A percentile compares a stretch with the other conserved stretches of the same genome.
phyloP scores from a whole-genome alignment of 1,140 invertebrate genomes.

The Catajapyx aquilonaris region DNA sequence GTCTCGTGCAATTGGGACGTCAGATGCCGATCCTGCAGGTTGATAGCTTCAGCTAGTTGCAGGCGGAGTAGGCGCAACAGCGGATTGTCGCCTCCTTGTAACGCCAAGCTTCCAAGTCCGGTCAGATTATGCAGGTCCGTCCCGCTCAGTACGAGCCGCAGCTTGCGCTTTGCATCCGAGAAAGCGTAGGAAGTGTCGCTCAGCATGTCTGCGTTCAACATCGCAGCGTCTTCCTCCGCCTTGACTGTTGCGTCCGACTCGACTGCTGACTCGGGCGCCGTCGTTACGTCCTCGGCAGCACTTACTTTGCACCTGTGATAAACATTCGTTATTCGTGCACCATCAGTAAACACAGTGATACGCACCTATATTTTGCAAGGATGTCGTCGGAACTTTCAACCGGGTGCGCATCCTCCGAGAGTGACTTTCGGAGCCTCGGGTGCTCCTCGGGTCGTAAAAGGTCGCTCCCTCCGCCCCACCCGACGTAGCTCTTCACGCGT shows the following conservation, averaged over 20 bases:
- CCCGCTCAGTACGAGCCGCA: conserved; percentile 73
- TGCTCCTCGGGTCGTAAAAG: too few relatives aligned
- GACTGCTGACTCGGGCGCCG: conserved; percentile 14
- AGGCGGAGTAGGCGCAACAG: conserved; percentile 48
- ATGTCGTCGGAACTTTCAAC: conserved; percentile 75
- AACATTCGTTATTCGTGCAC: too few relatives aligned
- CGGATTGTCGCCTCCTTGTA: conserved; percentile 32
- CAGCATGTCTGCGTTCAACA: conserved; percentile 33
- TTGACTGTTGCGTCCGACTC: conserved; percentile 8
- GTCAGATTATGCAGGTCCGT: conserved; percentile 36
- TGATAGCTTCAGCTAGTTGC: conserved; percentile 71
- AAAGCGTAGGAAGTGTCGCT: conserved; percentile 44
- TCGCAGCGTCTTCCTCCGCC: conserved; percentile 24
- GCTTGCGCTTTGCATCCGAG: conserved; percentile 73
- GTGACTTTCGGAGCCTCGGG: conserved; percentile 13
- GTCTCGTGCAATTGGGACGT: conserved; percentile 77
- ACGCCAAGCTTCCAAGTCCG: conserved; percentile 17
- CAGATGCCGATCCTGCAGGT: conserved; percentile 54
- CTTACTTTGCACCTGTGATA: conserved; percentile 13
- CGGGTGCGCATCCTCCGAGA: conserved; percentile 5
- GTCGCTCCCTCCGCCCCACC: too few relatives aligned
- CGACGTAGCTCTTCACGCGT: conserved; percentile 11
- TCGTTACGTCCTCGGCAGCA: conserved; percentile 20
- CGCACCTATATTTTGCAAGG: conserved; percentile 78
- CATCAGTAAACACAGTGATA: too few relatives aligned